These are phyloP conservation scores for Bolinopsis microptera DNA, from an alignment of 37 sponge, comb jelly and placozoan species.

Conservation along the genomic window DNA sequence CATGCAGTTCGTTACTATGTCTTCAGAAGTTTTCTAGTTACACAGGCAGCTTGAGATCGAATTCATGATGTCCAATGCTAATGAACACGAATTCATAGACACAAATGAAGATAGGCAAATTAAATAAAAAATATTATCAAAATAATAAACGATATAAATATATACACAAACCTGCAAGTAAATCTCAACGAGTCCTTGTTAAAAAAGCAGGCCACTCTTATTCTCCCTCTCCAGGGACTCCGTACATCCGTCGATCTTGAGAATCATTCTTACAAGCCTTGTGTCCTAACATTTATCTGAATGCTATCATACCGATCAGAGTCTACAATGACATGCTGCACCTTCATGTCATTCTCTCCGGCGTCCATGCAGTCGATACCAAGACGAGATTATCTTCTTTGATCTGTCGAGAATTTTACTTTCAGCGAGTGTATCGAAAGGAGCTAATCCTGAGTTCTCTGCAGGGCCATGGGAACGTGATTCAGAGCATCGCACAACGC, in stretches of 20 bases:
- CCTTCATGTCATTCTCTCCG: conserved; percentile 93
- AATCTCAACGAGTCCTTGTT: conserved; percentile 28
- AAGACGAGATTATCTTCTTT: conserved; percentile 78
- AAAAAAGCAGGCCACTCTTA: neutral
- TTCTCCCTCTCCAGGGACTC: conserved; percentile 73
- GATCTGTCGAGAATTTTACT: conserved; percentile 87
- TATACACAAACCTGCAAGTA: conserved; percentile 40
- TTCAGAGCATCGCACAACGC: conserved; percentile 95
- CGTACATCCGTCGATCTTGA: conserved; percentile 98
- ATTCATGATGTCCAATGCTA: neutral
- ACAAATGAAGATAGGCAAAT: no score
- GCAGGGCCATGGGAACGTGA: conserved; percentile 89
- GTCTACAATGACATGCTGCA: conserved; percentile 94
- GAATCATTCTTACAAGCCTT: conserved; percentile 97
- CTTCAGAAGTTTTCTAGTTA: neutral
- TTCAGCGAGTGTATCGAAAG: conserved; percentile 83
- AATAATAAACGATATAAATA: conserved; percentile 20
- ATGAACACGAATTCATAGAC: neutral
- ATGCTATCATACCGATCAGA: conserved; percentile 88
- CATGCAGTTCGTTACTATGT: neutral
- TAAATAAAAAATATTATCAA: conserved; percentile 27
- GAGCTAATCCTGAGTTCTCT: conserved; percentile 92
- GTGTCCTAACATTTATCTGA: conserved; percentile 94
- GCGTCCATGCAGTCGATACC: conserved; percentile 91
- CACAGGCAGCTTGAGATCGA: neutral